These are phyloP conservation scores for Proisotoma minuta DNA, from an alignment of 2,888 invertebrate species.

Conservation along the genomic window DNA sequence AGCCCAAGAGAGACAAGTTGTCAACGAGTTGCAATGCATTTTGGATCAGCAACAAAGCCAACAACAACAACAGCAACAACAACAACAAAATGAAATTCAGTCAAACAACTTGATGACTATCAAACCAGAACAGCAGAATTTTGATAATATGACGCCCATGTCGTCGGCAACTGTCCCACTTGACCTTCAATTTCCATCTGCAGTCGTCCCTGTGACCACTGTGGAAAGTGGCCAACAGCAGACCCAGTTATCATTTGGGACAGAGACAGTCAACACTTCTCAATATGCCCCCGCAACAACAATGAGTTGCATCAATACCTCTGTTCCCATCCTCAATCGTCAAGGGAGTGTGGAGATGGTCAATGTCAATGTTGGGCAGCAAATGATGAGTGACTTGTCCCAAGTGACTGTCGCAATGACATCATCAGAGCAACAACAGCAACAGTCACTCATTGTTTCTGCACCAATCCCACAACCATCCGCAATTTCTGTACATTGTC, in stretches of 20 bases:
- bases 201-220: conserved; percentile 13
- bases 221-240: background rate
- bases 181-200: conserved; percentile 37
- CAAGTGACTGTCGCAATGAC: background rate
- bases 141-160: conserved; percentile 11
- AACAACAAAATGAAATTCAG: conserved; percentile 6
- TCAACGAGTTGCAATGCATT: conserved; percentile 30
- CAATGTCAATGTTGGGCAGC: conserved; percentile 1
- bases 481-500: background rate
- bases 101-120: background rate
- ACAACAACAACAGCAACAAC: background rate
- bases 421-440: too few species aligned
- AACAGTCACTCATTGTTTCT: too few species aligned
- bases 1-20: conserved; percentile 26
- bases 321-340: conserved; percentile 16
- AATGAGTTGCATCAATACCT: background rate
- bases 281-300: background rate
- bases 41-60: conserved; percentile 29
- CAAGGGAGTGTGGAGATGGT: conserved; percentile 13
- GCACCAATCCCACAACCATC: background rate
- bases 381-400: background rate
- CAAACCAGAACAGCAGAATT: conserved; percentile 9
- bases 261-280: background rate
- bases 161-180: conserved; percentile 22
- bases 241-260: background rate